Conservation (phyloP, 2,797 vertebrate genomes). For the Peromyscus nudipes region DNA sequence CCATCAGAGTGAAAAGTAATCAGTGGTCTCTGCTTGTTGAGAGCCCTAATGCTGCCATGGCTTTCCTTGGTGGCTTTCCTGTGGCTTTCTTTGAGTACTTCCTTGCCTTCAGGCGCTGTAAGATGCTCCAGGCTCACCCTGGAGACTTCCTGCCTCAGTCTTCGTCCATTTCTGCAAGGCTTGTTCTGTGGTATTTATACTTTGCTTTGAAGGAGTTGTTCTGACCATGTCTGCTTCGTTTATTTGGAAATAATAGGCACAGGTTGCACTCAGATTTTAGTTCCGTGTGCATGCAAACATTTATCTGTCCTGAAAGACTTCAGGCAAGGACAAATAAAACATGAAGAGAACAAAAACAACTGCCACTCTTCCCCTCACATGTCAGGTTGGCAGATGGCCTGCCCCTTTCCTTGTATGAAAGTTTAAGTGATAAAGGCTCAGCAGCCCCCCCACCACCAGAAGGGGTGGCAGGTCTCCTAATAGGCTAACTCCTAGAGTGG, state of each 20-base stretch:
- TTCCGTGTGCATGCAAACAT: background rate
- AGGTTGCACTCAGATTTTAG: constrained; percentile 50
- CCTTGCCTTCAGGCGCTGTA: background rate
- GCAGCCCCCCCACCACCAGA: no score
- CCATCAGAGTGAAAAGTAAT: background rate
- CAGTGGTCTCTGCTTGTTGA: background rate
- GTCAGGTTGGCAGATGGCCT: background rate
- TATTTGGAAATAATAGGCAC: constrained; percentile 51
- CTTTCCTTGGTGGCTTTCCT: background rate
- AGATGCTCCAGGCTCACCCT: background rate
- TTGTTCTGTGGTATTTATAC: background rate
- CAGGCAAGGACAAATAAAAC: background rate
- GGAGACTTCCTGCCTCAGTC: background rate
- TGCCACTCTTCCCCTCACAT: background rate
- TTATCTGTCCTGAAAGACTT: constrained; percentile 42
- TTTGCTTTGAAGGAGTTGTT: background rate
- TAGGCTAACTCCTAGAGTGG: background rate
- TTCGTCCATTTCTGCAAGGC: background rate
- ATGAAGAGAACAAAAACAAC: background rate
- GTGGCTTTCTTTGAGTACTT: background rate
- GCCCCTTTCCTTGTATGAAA: background rate
- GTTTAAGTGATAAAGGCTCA: background rate
- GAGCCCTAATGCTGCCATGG: background rate
- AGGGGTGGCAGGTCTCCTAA: background rate
- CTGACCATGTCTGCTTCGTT: background rate